phyloP scores from a whole-genome alignment of 2,113 vertebrate genomes.

The Hyla sarda region DNA sequence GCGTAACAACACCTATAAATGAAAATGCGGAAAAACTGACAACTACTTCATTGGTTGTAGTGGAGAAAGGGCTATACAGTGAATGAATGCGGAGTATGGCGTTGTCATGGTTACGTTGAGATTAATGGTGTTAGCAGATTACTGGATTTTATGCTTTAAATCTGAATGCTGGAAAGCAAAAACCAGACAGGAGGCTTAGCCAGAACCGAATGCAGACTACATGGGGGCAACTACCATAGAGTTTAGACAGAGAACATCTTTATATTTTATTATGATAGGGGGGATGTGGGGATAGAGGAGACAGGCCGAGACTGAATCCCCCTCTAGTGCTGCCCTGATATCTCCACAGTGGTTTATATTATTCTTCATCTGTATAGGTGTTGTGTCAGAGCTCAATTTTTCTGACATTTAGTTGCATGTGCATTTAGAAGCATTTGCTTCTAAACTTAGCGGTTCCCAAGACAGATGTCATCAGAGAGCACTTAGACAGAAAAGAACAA shows the following conservation, averaged over 20 bases:
- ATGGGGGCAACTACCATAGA: background rate
- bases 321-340: background rate
- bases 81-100: constrained; percentile 3
- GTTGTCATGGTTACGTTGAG: constrained; percentile 9
- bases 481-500: no score
- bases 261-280: background rate
- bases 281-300: no score
- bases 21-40: background rate
- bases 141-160: constrained; percentile 8
- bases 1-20: no score
- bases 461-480: no score
- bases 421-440: no score
- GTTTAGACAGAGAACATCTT: no score
- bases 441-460: no score
- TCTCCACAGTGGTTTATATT: no score
- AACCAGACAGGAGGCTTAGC: background rate
- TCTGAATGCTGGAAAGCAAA: background rate
- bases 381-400: no score
- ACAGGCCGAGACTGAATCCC: background rate
- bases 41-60: background rate
- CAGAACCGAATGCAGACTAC: background rate
- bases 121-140: constrained; percentile 25
- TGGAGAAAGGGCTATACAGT: background rate
- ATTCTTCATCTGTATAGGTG: no score
- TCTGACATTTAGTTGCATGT: no score